phyloP scores from a whole-genome alignment of 2,888 invertebrate genomes.

The Eugnorisma glareosa region DNA sequence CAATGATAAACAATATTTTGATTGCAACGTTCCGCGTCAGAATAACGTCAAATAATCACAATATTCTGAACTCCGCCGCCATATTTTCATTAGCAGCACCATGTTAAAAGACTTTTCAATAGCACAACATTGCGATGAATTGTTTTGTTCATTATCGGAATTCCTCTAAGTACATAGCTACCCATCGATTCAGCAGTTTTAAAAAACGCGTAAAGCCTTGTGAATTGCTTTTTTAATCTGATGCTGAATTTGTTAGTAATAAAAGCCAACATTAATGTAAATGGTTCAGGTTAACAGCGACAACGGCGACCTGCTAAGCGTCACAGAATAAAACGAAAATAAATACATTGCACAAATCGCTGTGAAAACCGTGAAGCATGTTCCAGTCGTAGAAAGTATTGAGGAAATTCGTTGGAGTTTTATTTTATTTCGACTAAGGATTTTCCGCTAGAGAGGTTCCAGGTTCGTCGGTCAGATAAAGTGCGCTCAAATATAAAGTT shows the following conservation, averaged over 20 bases:
- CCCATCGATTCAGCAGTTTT: constrained; percentile 24
- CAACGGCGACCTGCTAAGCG: constrained; percentile 44
- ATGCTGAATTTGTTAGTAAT: constrained; percentile 55
- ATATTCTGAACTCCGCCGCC: constrained; percentile 60
- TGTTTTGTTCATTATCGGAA: constrained; percentile 43
- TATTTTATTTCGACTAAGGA: constrained; percentile 84
- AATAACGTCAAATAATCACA: constrained; percentile 64
- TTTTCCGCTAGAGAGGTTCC: constrained; percentile 81
- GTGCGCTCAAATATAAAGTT: constrained; percentile 89
- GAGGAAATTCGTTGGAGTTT: constrained; percentile 80
- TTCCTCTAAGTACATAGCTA: constrained; percentile 19
- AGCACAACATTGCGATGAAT: constrained; percentile 44
- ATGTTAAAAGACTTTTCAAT: constrained; percentile 54
- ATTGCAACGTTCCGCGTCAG: constrained; percentile 63
- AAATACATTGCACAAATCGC: constrained; percentile 75
- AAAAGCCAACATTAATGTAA: constrained; percentile 52
- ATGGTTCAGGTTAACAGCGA: constrained; percentile 46
- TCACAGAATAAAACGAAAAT: constrained; percentile 64
- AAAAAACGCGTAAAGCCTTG: constrained; percentile 48
- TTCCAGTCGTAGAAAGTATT: constrained; percentile 77
- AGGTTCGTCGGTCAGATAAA: constrained; percentile 86
- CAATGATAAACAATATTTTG: constrained; percentile 71
- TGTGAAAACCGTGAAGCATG: constrained; percentile 74
- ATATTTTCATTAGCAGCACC: constrained; percentile 59
- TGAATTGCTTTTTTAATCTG: constrained; percentile 56